phyloP scores from a whole-genome alignment of 1,140 invertebrate genomes.

The Zaprionus gabonicus region DNA sequence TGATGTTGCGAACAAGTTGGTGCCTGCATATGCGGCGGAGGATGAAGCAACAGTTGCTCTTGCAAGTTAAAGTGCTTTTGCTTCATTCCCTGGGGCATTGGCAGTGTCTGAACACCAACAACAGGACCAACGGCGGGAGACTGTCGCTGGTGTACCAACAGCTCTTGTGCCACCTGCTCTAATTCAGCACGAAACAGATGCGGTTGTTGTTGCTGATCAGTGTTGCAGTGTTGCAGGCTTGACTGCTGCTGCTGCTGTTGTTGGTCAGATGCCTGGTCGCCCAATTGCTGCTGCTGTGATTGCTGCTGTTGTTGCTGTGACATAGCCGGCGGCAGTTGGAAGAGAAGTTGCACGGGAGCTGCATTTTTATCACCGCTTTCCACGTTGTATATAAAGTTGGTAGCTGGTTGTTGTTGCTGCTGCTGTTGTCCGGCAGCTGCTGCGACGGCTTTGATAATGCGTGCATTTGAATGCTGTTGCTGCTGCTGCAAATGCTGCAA shows the following conservation, averaged over 20 bases:
- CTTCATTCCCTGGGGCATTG: conserved; percentile 78
- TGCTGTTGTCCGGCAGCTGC: conserved; percentile 78
- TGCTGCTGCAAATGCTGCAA: conserved; percentile 84
- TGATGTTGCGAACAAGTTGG: conserved; percentile 81
- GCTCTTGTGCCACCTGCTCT: conserved; percentile 75
- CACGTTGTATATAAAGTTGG: conserved; percentile 83
- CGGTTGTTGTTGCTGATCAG: conserved; percentile 38
- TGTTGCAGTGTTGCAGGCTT: conserved; percentile 47
- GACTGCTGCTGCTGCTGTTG: conserved; percentile 70
- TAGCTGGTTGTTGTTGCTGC: conserved; percentile 64
- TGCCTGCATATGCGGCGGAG: conserved; percentile 66
- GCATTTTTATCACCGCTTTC: conserved; percentile 77
- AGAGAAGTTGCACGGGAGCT: conserved; percentile 79
- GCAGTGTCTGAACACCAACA: conserved; percentile 63
- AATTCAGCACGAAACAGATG: conserved; percentile 74
- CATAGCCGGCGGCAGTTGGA: conserved; percentile 74
- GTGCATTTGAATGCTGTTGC: conserved; percentile 77
- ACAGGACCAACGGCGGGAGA: conserved; percentile 60
- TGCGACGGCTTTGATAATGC: conserved; percentile 83
- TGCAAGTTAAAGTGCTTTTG: conserved; percentile 77
- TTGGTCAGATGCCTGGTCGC: conserved; percentile 75
- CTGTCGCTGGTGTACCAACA: conserved; percentile 78
- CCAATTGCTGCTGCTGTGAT: conserved; percentile 39
- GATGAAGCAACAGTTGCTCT: conserved; percentile 83
- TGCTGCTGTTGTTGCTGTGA: conserved; percentile 67